Evolutionary conservation across 2,113 vertebrate genomes (phyloP).

Genomic region (Psilopogon haemacephalus): DNA sequence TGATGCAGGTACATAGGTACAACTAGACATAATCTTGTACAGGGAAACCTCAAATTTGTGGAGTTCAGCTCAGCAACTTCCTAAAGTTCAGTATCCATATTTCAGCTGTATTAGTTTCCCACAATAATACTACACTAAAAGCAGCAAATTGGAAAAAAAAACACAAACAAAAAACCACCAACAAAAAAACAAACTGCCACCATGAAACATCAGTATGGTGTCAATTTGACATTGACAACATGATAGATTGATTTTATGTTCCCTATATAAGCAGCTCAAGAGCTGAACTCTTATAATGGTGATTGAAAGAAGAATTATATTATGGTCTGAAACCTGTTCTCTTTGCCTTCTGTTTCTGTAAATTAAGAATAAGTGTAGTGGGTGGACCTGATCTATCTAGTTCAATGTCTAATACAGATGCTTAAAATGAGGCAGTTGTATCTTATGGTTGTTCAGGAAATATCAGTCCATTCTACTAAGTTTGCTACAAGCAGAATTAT

Average conservation of each 20-base stretch:
- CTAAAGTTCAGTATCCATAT: neutral
- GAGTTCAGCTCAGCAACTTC: neutral
- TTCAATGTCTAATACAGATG: neutral
- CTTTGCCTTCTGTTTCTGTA: neutral
- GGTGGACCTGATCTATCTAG: neutral
- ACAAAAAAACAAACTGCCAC: neutral
- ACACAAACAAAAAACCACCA: neutral
- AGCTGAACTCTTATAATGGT: neutral
- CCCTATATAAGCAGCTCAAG: neutral
- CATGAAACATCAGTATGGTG: rapidly evolving
- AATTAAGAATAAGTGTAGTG: neutral
- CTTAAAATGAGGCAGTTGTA: neutral
- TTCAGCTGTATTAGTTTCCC: neutral
- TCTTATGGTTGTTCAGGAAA: neutral
- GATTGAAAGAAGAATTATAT: neutral
- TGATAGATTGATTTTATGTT: neutral
- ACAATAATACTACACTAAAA: neutral
- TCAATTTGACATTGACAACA: neutral
- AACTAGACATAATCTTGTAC: neutral
- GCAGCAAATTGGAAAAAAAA: neutral
- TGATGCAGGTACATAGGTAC: neutral
- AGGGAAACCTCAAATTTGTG: neutral
- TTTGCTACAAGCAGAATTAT: neutral
- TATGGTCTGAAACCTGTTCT: neutral
- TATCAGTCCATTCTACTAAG: neutral